Conservation (phyloP, 35 echinoderm and acorn worm genomes). For the Ophiothrix spiculata region DNA sequence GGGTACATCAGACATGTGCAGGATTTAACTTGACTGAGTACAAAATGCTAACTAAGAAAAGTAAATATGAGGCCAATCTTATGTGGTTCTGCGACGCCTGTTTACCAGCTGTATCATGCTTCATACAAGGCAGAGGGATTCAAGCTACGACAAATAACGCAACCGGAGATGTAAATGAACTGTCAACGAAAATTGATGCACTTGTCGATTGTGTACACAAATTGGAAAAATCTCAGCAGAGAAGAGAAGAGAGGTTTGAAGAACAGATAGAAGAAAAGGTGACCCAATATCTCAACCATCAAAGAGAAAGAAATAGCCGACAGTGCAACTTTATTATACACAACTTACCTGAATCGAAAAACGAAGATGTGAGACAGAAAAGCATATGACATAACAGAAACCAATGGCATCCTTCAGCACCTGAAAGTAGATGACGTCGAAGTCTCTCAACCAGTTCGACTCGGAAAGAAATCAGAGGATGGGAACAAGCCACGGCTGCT, state of each 20-base stretch:
- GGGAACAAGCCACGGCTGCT: neutral
- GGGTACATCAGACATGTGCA: too few species aligned
- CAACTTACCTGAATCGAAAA: constrained; percentile 12
- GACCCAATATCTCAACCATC: neutral
- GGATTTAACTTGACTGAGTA: neutral
- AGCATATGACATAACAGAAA: neutral
- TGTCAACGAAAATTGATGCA: neutral
- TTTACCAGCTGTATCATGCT: neutral
- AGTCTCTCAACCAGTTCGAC: neutral
- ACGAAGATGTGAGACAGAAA: neutral
- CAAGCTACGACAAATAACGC: too few species aligned
- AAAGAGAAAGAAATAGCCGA: neutral
- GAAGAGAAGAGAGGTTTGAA: constrained; percentile 10
- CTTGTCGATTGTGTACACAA: neutral
- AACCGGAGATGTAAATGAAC: too few species aligned
- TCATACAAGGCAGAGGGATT: neutral
- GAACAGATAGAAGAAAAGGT: constrained; percentile 13
- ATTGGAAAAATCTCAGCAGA: neutral
- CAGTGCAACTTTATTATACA: neutral
- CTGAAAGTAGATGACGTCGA: neutral
- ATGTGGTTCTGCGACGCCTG: neutral
- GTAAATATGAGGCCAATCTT: neutral
- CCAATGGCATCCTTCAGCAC: neutral
- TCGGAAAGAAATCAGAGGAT: constrained; percentile 11
- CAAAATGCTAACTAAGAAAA: neutral